phyloP scores from a whole-genome alignment of 2,797 vertebrate species.

The Alca torda region DNA sequence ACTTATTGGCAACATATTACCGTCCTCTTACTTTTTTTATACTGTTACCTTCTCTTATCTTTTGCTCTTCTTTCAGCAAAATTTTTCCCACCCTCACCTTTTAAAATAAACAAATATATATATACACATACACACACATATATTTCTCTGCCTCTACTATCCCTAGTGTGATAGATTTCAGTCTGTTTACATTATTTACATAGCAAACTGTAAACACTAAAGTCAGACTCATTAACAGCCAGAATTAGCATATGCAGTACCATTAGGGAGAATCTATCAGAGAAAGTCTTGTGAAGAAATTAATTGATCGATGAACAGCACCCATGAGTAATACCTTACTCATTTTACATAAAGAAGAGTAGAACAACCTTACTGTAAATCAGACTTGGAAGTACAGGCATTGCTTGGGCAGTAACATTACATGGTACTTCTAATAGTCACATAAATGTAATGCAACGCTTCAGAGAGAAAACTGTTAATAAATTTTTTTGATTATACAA shows the following conservation, averaged over 20 bases:
- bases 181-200: background rate
- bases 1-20: background rate
- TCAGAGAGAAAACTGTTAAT: background rate
- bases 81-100: background rate
- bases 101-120: background rate
- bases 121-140: rapidly evolving
- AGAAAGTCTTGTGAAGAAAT: background rate
- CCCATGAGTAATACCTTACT: background rate
- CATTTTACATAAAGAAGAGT: background rate
- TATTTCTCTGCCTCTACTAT: background rate
- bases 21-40: background rate
- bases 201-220: background rate
- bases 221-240: background rate
- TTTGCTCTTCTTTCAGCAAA: background rate
- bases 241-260: background rate
- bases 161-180: background rate
- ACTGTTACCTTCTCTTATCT: background rate
- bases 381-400: background rate
- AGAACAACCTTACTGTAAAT: background rate
- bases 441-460: background rate
- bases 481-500: background rate
- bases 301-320: background rate
- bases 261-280: background rate
- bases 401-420: background rate
- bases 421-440: background rate